Base-by-base conservation (phyloP, 2,113 vertebrate genomes). In the Corvus cornix region DNA sequence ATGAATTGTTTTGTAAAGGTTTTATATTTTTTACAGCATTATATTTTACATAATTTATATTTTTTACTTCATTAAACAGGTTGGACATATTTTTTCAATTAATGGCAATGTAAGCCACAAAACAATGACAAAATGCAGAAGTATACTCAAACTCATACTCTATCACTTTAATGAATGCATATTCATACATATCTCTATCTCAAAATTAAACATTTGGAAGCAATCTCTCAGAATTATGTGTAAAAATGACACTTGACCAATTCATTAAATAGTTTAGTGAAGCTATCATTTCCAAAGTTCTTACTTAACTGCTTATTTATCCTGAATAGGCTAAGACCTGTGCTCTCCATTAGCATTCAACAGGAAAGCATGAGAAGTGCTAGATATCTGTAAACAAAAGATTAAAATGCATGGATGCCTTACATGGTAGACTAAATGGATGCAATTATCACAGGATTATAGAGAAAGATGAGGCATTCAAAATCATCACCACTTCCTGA, bases 391-490 rank as follows among this genome's bases (percentile, higher is more conserved):
- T 88, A 97, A 97, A 97, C 80, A 96, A 96, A 95, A 94, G 63
- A 96, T 94, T 97, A 92, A 97, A 96, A 93, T 93, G 81, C 96
- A 81, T 80, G 81, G 93, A 79, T 93, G 59, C 60, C 21, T 95
- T 95, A 58, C 24, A 77, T 67, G 43, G 80, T 74, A 81, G 64
- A 78, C 37, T 43, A 87, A 89, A 97, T 85, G 89, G 67, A 92
- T 93, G 63, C 67, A 97, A 64, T 93, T 94, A 96, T 94, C 96
- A 97, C 60, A 91, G 91, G 70, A 89, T 96, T 96, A 75, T 84
- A 95, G 66, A 95, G 73, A 90, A 96, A 96, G 62, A 97, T 92
- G 83, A 97, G 78, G 53, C 77, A 93, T 90, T 88, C 76, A 94
- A 96, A 97, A 96, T 78, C 89, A 89, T 67, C 87, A 95, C 86